Evolutionary conservation across 2,113 vertebrate species (phyloP).

Genomic region (Cololabis saira): DNA sequence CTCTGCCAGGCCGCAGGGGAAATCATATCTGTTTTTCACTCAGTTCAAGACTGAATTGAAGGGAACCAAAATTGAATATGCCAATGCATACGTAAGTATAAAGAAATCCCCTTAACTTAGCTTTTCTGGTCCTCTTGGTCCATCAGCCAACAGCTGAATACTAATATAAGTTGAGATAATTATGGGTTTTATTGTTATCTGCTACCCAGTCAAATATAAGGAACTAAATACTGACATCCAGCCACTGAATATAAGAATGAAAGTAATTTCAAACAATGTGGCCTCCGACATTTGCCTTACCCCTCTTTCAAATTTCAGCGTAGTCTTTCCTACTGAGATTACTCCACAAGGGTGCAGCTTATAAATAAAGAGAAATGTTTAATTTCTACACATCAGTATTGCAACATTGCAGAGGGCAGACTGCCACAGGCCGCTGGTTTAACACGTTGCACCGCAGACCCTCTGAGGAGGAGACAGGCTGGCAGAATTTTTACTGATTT

Average conservation of each 20-base stretch:
- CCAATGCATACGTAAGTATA: slow-evolving; percentile 93
- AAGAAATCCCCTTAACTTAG: slow-evolving; percentile 4
- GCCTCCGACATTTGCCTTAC: too few relatives aligned
- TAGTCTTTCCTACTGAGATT: too few relatives aligned
- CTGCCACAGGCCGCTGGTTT: background rate
- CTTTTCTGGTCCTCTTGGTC: background rate
- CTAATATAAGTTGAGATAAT: background rate
- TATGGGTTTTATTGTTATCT: background rate
- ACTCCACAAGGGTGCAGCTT: background rate
- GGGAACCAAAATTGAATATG: slow-evolving; percentile 90
- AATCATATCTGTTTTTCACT: slow-evolving; percentile 97
- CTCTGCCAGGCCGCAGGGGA: slow-evolving; percentile 90
- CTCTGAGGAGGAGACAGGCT: slow-evolving; percentile 4
- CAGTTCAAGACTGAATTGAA: slow-evolving; percentile 93
- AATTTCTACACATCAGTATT: background rate
- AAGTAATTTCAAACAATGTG: background rate
- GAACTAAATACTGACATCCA: background rate
- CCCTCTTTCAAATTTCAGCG: background rate
- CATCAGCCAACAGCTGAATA: too few relatives aligned
- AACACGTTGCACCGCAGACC: background rate
- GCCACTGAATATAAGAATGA: background rate
- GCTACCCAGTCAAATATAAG: slow-evolving; percentile 2
- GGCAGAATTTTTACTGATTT: slow-evolving; percentile 27
- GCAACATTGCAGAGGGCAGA: background rate
- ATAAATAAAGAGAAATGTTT: background rate